Evolutionary conservation across 1,140 invertebrate species (phyloP).

Genomic region (Listronotus oregonensis): DNA sequence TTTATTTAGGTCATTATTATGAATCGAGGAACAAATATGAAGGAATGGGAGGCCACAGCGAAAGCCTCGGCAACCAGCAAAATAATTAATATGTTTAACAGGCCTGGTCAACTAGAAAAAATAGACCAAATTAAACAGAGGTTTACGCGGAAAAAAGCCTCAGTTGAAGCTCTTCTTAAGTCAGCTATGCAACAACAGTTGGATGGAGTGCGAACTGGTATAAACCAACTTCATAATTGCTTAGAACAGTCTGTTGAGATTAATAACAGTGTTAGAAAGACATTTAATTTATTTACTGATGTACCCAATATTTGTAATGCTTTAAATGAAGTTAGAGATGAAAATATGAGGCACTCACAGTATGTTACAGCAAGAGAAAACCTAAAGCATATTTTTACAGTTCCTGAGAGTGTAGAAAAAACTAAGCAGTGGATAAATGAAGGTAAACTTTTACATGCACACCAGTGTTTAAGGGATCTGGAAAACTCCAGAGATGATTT

Average conservation of each 20-base stretch:
- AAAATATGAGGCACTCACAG: slow-evolving; percentile 92
- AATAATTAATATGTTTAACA: slow-evolving; percentile 91
- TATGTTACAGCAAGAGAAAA: slow-evolving; percentile 98
- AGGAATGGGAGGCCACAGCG: slow-evolving; percentile 82
- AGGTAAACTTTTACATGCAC: slow-evolving; percentile 92
- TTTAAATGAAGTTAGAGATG: slow-evolving; percentile 84
- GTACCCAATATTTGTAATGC: slow-evolving; percentile 76
- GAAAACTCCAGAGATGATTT: slow-evolving; percentile 96
- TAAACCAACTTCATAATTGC: slow-evolving; percentile 86
- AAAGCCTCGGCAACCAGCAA: slow-evolving; percentile 84
- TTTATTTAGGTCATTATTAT: no score
- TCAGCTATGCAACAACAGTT: slow-evolving; percentile 98
- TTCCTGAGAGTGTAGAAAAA: slow-evolving; percentile 94
- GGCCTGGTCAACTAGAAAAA: slow-evolving; percentile 95
- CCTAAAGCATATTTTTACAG: slow-evolving; percentile 96
- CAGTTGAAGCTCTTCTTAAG: slow-evolving; percentile 95
- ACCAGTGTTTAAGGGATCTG: slow-evolving; percentile 89
- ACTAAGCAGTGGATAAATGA: slow-evolving; percentile 94
- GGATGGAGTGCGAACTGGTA: slow-evolving; percentile 91
- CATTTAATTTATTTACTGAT: slow-evolving; percentile 67
- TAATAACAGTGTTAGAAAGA: slow-evolving; percentile 63
- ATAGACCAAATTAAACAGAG: slow-evolving; percentile 86
- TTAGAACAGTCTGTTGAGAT: slow-evolving; percentile 85
- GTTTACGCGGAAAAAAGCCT: slow-evolving; percentile 84
- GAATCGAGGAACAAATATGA: slow-evolving; percentile 60